Evolutionary conservation across 2,113 vertebrate genomes (phyloP), one percentile per base, ranked within the genome.

Genomic region (Crypturellus undulatus): DNA sequence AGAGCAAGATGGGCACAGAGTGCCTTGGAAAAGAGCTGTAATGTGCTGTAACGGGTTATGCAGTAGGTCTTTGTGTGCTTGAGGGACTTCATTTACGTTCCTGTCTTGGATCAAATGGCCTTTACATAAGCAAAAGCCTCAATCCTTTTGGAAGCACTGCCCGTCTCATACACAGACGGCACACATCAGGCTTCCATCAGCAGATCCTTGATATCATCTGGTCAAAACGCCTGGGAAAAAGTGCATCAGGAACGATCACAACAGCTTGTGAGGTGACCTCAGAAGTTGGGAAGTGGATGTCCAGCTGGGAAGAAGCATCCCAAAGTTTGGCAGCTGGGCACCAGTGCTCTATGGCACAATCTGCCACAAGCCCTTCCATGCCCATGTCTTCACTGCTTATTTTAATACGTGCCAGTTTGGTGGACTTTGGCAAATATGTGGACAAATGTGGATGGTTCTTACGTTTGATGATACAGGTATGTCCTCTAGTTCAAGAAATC

Each of bases 241-340:
- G 14, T 52, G 14, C 17, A 25, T 12, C 19, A 70, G 40, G n/a
- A 81, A 12, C 0, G 0, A 24, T 0, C 21, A 38, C 0, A 6
- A 25, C 30, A 84, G 52, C 17, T 28, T 0, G 0, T 54, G 76
- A 63, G 40, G 19, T 70, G 70, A 21, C 24, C 64, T 80, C 36
- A 32, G 59, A 13, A 54, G 9, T 14, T 4, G 8, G n/a, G 6
- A 9, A 45, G 24, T 10, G 28, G 45, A 14, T 15, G 38, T 0
- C 1, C 47, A 30, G 25, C 40, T 62, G 32, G 30, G 32, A 6
- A 84, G 64, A 91, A 86, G 43, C 4, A 4, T 3, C 64, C 8
- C 43, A 73, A 8, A 4, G 9, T 2, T 32, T 36, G 30, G 49
- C 21, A 70, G 7, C 15, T 72, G 63, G 51, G 11, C 42, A 76